These are phyloP conservation scores for Dryadula phaetusa DNA, from an alignment of 2,888 invertebrate species.

Conservation along the genomic window DNA sequence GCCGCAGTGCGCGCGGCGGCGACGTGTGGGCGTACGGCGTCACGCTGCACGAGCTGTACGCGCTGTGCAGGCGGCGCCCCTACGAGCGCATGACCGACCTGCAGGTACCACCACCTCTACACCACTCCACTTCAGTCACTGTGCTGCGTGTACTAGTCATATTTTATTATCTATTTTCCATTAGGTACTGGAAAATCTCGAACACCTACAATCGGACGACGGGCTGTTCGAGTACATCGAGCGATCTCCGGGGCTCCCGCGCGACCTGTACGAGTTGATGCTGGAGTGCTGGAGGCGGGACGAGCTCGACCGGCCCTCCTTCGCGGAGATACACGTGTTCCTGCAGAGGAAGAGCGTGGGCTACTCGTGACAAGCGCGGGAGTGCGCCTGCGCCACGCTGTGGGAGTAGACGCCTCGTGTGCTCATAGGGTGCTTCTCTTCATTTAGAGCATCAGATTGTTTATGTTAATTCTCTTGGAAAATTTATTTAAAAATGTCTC, in stretches of 20 bases:
- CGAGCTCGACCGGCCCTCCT: constrained; percentile 89
- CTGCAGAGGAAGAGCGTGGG: constrained; percentile 83
- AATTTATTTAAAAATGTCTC: no score
- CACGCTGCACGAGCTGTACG: constrained; percentile 93
- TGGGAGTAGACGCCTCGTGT: constrained; percentile 19
- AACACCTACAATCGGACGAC: constrained; percentile 87
- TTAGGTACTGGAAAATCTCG: constrained; percentile 91
- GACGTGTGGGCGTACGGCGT: constrained; percentile 97
- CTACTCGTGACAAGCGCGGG: constrained; percentile 60
- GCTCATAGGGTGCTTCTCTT: no score
- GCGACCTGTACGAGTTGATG: constrained; percentile 94
- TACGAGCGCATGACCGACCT: constrained; percentile 90
- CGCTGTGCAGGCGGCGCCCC: constrained; percentile 90
- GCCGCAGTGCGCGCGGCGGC: constrained; percentile 94
- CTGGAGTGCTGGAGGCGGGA: constrained; percentile 93
- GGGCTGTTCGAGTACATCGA: constrained; percentile 86
- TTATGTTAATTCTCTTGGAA: no score
- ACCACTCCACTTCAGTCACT: no score
- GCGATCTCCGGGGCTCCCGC: constrained; percentile 88
- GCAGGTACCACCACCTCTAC: no score
- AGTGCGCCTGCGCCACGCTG: not conserved
- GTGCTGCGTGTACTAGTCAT: no score
- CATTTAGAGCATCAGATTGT: no score
- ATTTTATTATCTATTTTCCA: not conserved
- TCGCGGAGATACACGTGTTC: constrained; percentile 92